phyloP scores from a whole-genome alignment of 53 echinoderm and acorn worm genomes.

The Echinarachnius parma region DNA sequence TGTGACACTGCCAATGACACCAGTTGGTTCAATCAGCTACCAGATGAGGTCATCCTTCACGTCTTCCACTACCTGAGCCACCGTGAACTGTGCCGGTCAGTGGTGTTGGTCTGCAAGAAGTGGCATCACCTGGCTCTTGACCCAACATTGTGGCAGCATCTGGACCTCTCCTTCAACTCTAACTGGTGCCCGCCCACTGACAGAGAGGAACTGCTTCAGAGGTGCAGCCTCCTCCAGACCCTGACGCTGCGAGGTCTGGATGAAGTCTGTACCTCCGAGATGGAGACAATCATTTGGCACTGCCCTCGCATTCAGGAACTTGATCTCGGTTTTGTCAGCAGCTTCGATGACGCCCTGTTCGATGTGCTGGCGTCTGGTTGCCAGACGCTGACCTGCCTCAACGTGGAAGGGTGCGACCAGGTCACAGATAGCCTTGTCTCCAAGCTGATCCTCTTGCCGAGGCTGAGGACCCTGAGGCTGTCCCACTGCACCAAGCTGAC shows the following conservation, averaged over 20 bases:
- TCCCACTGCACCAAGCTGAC: slow-evolving; percentile 77
- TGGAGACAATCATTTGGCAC: slow-evolving; percentile 33
- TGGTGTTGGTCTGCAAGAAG: slow-evolving; percentile 62
- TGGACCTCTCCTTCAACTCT: slow-evolving; percentile 54
- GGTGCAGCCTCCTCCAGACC: slow-evolving; percentile 38
- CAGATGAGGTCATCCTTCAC: slow-evolving; percentile 57
- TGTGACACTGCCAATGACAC: background rate
- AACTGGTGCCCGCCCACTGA: background rate
- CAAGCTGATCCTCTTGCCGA: slow-evolving; percentile 37
- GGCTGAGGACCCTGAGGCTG: slow-evolving; percentile 54
- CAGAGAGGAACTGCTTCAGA: slow-evolving; percentile 21
- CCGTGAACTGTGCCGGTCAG: slow-evolving; percentile 43
- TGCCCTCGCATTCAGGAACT: slow-evolving; percentile 46
- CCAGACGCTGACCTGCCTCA: slow-evolving; percentile 30
- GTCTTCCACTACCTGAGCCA: slow-evolving; percentile 50
- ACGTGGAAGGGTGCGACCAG: slow-evolving; percentile 64
- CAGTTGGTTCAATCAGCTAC: slow-evolving; percentile 46
- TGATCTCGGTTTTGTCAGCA: slow-evolving; percentile 53
- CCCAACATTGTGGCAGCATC: slow-evolving; percentile 57
- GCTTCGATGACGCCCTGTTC: slow-evolving; percentile 50
- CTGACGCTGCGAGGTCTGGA: slow-evolving; percentile 55
- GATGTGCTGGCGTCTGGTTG: slow-evolving; percentile 20
- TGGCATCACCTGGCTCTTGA: slow-evolving; percentile 53
- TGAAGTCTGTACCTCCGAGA: slow-evolving; percentile 36
- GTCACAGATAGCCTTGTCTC: slow-evolving; percentile 47